A percentile compares a stretch with the other conserved stretches of the same genome.
phyloP scores from a whole-genome alignment of 2,113 vertebrate genomes.

The Pardalotus punctatus region DNA sequence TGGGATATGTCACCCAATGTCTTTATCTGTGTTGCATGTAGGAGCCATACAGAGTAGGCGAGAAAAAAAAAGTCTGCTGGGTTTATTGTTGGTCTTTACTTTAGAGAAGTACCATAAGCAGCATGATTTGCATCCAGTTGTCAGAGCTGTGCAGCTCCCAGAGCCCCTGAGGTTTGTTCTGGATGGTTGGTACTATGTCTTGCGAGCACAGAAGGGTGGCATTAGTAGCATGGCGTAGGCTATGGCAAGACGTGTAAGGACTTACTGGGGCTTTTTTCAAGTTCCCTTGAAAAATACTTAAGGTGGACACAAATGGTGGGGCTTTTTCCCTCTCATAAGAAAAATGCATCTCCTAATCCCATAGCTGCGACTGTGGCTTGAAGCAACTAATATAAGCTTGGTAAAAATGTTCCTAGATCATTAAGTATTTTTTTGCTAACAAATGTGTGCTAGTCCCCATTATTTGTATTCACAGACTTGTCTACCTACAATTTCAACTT shows the following conservation, averaged over 20 bases:
- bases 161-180: background rate
- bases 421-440: background rate
- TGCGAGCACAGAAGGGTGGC: background rate
- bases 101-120: background rate
- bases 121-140: background rate
- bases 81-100: background rate
- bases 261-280: background rate
- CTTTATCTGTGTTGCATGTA: background rate
- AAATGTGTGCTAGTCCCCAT: background rate
- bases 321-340: background rate
- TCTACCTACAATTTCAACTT: background rate
- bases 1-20: background rate
- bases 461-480: background rate
- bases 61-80: background rate
- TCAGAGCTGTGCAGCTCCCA: background rate
- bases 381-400: background rate
- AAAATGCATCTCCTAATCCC: background rate
- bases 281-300: background rate
- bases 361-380: background rate
- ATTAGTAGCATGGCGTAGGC: background rate
- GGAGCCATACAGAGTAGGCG: background rate
- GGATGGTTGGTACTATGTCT: background rate
- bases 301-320: background rate
- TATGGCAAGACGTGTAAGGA: background rate
- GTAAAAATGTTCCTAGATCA: background rate